Evolutionary conservation across 2,113 vertebrate genomes (phyloP), one percentile per base, ranked within the genome.

Genomic region (Sisor rabdophorus): DNA sequence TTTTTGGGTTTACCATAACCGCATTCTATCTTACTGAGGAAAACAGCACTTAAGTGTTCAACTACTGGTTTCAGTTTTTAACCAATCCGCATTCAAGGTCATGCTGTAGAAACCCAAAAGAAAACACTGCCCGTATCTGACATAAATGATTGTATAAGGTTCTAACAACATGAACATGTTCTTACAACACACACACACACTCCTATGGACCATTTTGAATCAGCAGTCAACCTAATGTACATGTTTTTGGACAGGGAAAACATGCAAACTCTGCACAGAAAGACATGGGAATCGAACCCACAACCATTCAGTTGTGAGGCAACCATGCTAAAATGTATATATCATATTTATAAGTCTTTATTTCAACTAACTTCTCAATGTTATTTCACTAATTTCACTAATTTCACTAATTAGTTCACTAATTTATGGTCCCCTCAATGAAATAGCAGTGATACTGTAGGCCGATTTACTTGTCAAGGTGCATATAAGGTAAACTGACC

Each of bases 401-500:
- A 59, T 73, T 54, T 61, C 50, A 74, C n/a, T n/a, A n/a, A n/a
- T n/a, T n/a, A n/a, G n/a, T n/a, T n/a, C n/a, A n/a, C 17, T 60
- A 28, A 50, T 28, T 59, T 40, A 50, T 2, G 1, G 24, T 60
- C n/a, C 28, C 9, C 11, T 36, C 28, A 54, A 15, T 54, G 50
- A 8, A 71, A 36, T 54, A 54, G 50, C 67, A 70, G 16, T 11
- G 26, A 68, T 24, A 68, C 40, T 44, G 40, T 44, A 44, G 40
- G 40, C 4, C 40, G 5, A 44, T 44, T 4, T 44, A 44, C 10
- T 44, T 48, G 48, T 74, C 71, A 63, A 53, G 22, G 65, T 60
- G 13, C 19, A 50, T 50, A 59, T 20, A 26, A 78, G 40, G 56
- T 64, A 52, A 50, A 78, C 71, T 65, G 54, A 55, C 64, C 58